Base-by-base conservation (phyloP, 1,140 invertebrate species). In the Coboldia fuscipes region DNA sequence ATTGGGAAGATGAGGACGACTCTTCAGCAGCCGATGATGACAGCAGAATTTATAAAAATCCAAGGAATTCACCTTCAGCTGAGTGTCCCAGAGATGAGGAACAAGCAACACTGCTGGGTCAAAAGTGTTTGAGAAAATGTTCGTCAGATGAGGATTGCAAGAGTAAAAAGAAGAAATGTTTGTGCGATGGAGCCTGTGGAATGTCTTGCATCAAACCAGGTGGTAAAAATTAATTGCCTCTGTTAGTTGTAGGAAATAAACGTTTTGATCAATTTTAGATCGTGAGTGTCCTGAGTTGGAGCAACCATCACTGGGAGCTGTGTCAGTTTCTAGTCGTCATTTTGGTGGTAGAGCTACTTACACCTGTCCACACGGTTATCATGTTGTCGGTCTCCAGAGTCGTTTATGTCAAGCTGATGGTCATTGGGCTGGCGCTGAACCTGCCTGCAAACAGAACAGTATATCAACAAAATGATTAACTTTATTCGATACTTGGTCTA, bases 151-250 rank as follows among this genome's bases (percentile, higher is more conserved):
- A 84, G 46, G 89, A 97, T 49, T 97, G 93, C 57, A 93, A 92
- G 55, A 93, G 86, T 49, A 80, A 89, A 56, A 84, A 89, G 60
- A 94, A 94, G 58, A 83, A 85, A 48, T 97, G 93, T 51, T 63
- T 93, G 30, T 97, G 93, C 53, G 93, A 97, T 50, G 92, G 89
- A 22, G 70, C 80, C 3, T 97, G 93, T 51, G 93, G 92, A 16
- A 79, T 90, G 70, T 92, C 85, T 13, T 97, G 93, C 58, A 89
- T 97, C 38, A 93, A 94, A 60, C 86, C 86, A 44, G 69, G 69
- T 72, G n/a, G n/a, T n/a, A n/a, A n/a, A n/a, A n/a, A n/a, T n/a
- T n/a, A n/a, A n/a, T n/a, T n/a, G n/a, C n/a, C n/a, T n/a, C n/a
- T n/a, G n/a, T n/a, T n/a, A n/a, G n/a, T n/a, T n/a, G n/a, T n/a